Evolutionary conservation across 2,113 vertebrate genomes (phyloP).

Genomic region (Cettia cetti): DNA sequence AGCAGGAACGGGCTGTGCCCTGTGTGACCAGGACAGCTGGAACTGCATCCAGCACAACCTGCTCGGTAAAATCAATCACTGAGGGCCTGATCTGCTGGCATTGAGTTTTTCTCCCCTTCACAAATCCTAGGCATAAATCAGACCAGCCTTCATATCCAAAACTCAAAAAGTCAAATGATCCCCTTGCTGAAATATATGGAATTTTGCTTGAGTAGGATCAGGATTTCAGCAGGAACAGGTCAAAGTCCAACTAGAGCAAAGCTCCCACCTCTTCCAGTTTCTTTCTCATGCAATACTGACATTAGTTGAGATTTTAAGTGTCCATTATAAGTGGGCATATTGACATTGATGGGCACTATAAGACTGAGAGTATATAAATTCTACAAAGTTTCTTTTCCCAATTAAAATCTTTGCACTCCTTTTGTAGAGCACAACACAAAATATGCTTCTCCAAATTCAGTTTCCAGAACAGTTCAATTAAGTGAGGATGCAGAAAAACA

Average conservation of each 20-base stretch:
- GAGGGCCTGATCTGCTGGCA: fast-evolving
- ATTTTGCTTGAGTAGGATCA: neutral
- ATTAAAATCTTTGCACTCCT: neutral
- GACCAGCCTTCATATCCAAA: neutral
- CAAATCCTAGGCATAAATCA: neutral
- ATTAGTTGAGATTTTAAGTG: neutral
- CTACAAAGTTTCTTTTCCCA: neutral
- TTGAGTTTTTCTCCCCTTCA: fast-evolving
- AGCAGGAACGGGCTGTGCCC: fast-evolving
- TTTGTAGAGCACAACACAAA: neutral
- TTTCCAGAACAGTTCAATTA: neutral
- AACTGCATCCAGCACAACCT: neutral
- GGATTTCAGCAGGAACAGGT: neutral
- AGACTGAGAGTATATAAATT: neutral
- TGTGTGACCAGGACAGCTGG: neutral
- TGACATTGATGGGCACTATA: neutral
- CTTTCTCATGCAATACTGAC: neutral
- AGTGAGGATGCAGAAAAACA: neutral
- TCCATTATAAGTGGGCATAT: neutral
- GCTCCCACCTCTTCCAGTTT: neutral
- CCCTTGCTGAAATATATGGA: neutral
- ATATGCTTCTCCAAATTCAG: neutral
- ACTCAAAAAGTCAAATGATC: neutral
- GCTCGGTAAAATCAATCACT: neutral
- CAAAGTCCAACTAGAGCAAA: neutral